Conservation (phyloP, 2,797 vertebrate genomes). For the Ciconia nigra region DNA sequence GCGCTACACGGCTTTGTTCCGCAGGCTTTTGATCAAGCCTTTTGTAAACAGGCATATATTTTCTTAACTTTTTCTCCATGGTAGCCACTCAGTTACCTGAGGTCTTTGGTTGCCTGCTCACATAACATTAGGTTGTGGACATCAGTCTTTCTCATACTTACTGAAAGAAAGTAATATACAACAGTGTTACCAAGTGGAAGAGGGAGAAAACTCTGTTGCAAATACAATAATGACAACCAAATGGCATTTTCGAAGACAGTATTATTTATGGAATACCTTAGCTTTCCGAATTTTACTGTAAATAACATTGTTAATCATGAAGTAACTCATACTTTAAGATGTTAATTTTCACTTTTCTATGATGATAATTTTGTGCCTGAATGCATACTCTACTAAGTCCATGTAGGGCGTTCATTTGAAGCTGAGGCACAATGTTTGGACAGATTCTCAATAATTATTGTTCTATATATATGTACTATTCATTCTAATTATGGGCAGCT, state of each 20-base stretch:
- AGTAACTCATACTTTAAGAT: background rate
- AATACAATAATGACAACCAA: background rate
- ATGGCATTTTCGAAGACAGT: background rate
- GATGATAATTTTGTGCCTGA: background rate
- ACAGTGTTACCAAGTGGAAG: background rate
- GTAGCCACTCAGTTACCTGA: background rate
- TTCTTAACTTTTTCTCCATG: background rate
- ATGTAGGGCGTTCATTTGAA: background rate
- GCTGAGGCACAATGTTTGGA: background rate
- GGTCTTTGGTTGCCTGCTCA: background rate
- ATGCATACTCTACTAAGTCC: background rate
- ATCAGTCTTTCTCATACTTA: background rate
- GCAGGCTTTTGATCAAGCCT: background rate
- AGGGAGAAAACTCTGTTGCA: background rate
- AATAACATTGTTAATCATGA: background rate
- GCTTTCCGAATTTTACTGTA: background rate
- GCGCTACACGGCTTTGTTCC: background rate
- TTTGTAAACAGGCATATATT: accelerated
- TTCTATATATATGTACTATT: background rate
- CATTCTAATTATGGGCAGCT: constrained; percentile 31
- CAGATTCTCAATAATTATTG: constrained; percentile 28
- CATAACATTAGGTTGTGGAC: background rate
- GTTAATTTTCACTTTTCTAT: background rate
- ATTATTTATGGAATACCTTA: background rate
- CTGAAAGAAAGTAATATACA: background rate